Evolutionary conservation across 2,797 vertebrate genomes (phyloP).

Genomic region (Hylomyscus alleni): DNA sequence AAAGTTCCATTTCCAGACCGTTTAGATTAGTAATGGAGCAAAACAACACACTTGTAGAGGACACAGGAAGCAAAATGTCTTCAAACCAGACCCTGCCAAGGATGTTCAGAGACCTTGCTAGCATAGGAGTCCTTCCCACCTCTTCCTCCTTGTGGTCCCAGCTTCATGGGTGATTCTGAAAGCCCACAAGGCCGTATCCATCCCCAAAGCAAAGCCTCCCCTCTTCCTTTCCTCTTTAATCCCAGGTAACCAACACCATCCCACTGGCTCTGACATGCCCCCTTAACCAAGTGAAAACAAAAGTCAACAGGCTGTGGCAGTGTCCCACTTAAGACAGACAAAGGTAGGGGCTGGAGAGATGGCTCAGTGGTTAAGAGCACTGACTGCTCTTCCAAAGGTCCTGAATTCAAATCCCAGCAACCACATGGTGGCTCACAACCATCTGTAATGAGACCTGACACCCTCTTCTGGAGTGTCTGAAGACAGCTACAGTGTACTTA

Average conservation of each 20-base stretch:
- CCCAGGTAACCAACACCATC: neutral
- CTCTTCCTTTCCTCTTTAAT: neutral
- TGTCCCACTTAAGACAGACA: neutral
- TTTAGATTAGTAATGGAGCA: constrained; percentile 83
- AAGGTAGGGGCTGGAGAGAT: too few species aligned
- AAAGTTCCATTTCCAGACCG: constrained; percentile 81
- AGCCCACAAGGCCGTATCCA: neutral
- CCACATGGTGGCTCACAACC: too few species aligned
- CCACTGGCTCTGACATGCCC: neutral
- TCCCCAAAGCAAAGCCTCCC: neutral
- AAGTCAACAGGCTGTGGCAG: neutral
- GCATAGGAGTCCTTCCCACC: constrained; percentile 70
- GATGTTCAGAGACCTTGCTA: constrained; percentile 51
- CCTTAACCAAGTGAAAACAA: neutral
- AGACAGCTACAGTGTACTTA: too few species aligned
- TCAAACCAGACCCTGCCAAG: constrained; percentile 77
- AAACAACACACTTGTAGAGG: constrained; percentile 58
- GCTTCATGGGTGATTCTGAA: constrained; percentile 65
- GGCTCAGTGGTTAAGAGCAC: too few species aligned
- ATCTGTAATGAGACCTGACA: too few species aligned
- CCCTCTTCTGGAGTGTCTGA: too few species aligned
- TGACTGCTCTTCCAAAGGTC: too few species aligned
- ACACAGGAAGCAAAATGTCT: constrained; percentile 75
- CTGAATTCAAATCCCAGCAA: too few species aligned
- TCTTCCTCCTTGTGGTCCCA: constrained; percentile 49